Percentiles rank a stretch among this genome's conserved stretches.
Evolutionary conservation across 2,797 vertebrate species (phyloP).

Genomic region (Centropyge bicolor): DNA sequence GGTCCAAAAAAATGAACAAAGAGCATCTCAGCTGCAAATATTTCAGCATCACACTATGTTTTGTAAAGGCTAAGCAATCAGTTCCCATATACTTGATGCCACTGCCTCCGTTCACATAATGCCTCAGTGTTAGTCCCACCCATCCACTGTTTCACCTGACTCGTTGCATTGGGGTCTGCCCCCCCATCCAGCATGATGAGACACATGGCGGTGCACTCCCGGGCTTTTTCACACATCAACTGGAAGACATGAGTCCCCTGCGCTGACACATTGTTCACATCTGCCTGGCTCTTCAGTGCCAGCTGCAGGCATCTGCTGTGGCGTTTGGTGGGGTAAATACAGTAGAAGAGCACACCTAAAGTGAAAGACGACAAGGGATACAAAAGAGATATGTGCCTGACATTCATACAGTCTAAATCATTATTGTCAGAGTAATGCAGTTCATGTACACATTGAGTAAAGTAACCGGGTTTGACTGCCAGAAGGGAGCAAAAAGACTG

Average conservation of each 20-base stretch:
- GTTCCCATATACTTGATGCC: neutral
- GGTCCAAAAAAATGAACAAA: neutral
- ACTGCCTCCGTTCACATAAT: neutral
- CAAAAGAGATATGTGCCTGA: neutral
- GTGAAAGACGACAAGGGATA: neutral
- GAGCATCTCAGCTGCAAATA: neutral
- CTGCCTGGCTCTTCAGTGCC: constrained; percentile 87
- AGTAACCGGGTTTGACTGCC: too few relatives aligned
- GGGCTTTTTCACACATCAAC: constrained; percentile 88
- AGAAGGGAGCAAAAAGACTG: neutral
- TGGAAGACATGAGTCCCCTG: constrained; percentile 89
- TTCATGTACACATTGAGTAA: neutral
- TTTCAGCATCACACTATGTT: neutral
- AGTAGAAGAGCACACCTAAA: constrained; percentile 93
- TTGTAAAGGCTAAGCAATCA: neutral
- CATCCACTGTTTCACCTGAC: constrained; percentile 75
- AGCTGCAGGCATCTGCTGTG: constrained; percentile 88
- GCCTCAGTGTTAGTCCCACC: neutral
- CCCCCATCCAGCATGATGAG: constrained; percentile 89
- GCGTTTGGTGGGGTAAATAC: constrained; percentile 88
- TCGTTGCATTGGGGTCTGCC: constrained; percentile 88
- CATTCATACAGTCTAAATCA: neutral
- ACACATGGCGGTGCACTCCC: constrained; percentile 85
- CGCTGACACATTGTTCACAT: constrained; percentile 88
- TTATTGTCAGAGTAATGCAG: neutral